Percentiles rank a stretch among this genome's conserved stretches.
phyloP scores from a whole-genome alignment of 2,888 invertebrate species.

The Sussaba pulchella region DNA sequence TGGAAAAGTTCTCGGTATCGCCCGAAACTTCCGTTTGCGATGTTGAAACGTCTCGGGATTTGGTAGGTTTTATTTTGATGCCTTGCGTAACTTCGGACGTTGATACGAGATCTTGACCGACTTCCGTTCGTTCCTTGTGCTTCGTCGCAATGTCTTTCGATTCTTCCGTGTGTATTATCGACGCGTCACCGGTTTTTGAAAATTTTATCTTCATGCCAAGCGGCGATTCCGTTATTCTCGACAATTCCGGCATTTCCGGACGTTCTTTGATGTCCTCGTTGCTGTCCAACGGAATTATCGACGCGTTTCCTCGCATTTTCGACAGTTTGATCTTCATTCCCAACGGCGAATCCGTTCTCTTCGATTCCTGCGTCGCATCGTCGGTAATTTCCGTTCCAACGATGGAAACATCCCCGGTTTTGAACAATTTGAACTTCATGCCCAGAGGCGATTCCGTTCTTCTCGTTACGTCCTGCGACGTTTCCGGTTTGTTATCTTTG shows the following conservation, averaged over 20 bases:
- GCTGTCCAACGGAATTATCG: constrained; percentile 61
- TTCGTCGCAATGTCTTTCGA: constrained; percentile 7
- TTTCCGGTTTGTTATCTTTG: constrained; percentile 69
- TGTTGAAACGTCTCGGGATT: constrained; percentile 64
- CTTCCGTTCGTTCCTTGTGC: constrained; percentile 62
- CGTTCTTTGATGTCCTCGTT: constrained; percentile 71
- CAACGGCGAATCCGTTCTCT: constrained; percentile 73
- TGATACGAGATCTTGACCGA: constrained; percentile 70
- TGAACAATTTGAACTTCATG: constrained; percentile 70
- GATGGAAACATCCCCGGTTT: too few species aligned
- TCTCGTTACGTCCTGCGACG: constrained; percentile 70
- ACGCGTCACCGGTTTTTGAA: constrained; percentile 78
- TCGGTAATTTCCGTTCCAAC: too few species aligned
- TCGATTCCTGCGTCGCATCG: constrained; percentile 66
- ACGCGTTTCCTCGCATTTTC: constrained; percentile 62
- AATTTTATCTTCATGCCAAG: constrained; percentile 75
- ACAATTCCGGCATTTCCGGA: constrained; percentile 67
- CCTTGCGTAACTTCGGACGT: constrained; percentile 75
- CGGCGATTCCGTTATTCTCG: constrained; percentile 46
- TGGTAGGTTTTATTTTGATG: constrained; percentile 63
- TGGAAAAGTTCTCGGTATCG: constrained; percentile 13
- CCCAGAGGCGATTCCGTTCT: constrained; percentile 71
- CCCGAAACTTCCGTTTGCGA: constrained; percentile 63
- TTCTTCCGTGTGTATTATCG: constrained; percentile 71
- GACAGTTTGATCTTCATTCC: constrained; percentile 74